Base-by-base conservation (phyloP, 2,797 vertebrate genomes). In the Margarornis squamiger region DNA sequence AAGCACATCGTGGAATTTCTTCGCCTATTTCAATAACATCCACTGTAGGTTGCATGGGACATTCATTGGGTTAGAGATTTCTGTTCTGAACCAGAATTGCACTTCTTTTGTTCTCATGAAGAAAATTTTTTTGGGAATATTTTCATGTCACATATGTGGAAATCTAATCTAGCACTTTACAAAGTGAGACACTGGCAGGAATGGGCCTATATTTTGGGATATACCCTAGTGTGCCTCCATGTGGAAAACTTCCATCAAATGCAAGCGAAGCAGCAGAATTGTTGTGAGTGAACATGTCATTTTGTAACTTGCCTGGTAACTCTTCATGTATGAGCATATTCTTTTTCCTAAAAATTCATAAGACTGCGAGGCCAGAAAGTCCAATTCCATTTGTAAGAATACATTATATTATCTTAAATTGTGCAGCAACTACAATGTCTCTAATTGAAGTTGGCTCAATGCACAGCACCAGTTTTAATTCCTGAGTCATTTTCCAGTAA, bases 391-490 rank as follows among this genome's bases (percentile, higher is more conserved):
- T 95, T 90, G 90, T 86, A 93, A 95, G 86, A 58, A 79, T 70
- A 86, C 74, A 91, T 62, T 92, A 76, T 75, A 83, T 82, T 96
- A 94, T 91, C 94, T 97, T 93, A 73, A 96, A 96, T 73, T 88
- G 86, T 92, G 63, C 76, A 88, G 71, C 90, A 90, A 57, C 91
- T 90, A 93, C 78, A 96, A 91, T 67, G 94, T 75, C 77, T 98
- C 84, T 97, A 92, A 95, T 71, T 92, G 82, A 96, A 97, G 97
- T 80, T 95, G 95, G 61, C 96, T 96, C 73, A 93, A 76, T 92
- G 88, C 83, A 91, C 76, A 96, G 51, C 89, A 83, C 85, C 55
- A 91, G 85, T 94, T 95, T 95, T 94, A 94, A 97, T 96, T 95
- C 93, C 87, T 54, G 41, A 97, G 88, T 87, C 93, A 90, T 97